A percentile compares a stretch with the other conserved stretches of the same genome.
These are phyloP conservation scores for Parotocinclus haroldoi DNA, from an alignment of 2,797 vertebrate species.

Conservation along the genomic window DNA sequence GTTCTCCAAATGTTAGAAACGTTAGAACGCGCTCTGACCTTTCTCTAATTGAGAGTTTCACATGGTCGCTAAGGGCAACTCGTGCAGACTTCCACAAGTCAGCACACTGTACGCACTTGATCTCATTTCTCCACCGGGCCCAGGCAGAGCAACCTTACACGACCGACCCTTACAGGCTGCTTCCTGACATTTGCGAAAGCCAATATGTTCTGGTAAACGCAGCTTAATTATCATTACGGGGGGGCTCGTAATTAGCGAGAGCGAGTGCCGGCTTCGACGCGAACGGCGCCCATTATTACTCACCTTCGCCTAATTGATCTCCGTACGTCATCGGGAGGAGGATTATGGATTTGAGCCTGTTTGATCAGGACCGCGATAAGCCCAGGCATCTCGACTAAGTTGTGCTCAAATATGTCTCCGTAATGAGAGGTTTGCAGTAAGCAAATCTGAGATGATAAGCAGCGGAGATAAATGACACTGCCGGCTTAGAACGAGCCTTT, in stretches of 20 bases:
- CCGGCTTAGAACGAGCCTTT: constrained; percentile 20
- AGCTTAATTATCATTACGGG: constrained; percentile 44
- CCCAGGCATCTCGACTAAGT: neutral
- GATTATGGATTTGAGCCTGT: constrained; percentile 13
- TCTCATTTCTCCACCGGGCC: constrained; percentile 19
- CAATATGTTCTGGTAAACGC: constrained; percentile 3
- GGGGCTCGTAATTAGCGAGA: constrained; percentile 46
- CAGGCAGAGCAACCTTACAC: constrained; percentile 2
- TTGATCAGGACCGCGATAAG: constrained; percentile 28
- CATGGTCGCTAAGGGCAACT: constrained; percentile 39
- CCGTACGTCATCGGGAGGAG: constrained; percentile 15
- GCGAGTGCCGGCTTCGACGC: constrained; percentile 29
- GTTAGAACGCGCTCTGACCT: constrained; percentile 33
- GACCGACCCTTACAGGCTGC: constrained; percentile 11
- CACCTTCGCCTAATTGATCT: constrained; percentile 27
- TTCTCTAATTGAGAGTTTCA: constrained; percentile 41
- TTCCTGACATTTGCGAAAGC: constrained; percentile 14
- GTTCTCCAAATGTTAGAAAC: constrained; percentile 28
- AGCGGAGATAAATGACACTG: constrained; percentile 13
- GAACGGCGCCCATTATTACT: constrained; percentile 38
- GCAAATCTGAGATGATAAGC: constrained; percentile 10
- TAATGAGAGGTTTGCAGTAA: constrained; percentile 20
- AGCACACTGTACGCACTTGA: neutral
- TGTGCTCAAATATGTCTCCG: neutral
- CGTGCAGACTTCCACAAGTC: constrained; percentile 23